These are phyloP conservation scores for Eufriesea mexicana DNA, from an alignment of 1,140 invertebrate species.

Conservation along the genomic window DNA sequence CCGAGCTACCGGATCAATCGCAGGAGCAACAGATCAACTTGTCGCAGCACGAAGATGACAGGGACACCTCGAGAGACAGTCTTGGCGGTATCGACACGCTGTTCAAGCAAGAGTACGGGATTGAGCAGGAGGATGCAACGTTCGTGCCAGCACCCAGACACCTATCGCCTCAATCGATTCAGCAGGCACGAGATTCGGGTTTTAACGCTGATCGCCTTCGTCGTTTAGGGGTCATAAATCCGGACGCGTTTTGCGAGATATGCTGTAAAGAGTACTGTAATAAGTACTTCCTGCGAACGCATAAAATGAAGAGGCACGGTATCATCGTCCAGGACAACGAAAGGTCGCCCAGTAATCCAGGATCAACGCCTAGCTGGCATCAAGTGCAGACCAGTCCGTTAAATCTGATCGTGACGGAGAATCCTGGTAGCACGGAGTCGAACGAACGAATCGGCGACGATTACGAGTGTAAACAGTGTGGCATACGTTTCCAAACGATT, in stretches of 20 bases:
- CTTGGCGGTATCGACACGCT: conserved; percentile 76
- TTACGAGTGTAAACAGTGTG: conserved; percentile 83
- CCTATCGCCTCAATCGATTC: conserved; percentile 84
- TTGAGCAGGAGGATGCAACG: conserved; percentile 84
- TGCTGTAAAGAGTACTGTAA: conserved; percentile 98
- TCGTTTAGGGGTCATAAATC: conserved; percentile 91
- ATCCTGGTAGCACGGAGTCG: conserved; percentile 70
- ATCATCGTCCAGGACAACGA: conserved; percentile 85
- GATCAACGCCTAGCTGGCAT: conserved; percentile 79
- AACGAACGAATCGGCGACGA: conserved; percentile 75
- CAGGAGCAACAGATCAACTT: conserved; percentile 50
- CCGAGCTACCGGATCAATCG: conserved; percentile 62
- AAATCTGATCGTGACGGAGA: conserved; percentile 85
- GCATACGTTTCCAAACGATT: conserved; percentile 83
- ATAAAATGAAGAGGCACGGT: conserved; percentile 93
- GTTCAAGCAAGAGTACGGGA: conserved; percentile 78
- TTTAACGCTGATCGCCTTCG: conserved; percentile 87
- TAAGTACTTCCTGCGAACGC: conserved; percentile 95
- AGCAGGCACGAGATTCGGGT: conserved; percentile 85
- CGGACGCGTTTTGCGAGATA: conserved; percentile 95
- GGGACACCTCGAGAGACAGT: conserved; percentile 62
- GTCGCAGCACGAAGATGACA: conserved; percentile 56
- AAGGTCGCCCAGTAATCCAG: conserved; percentile 77
- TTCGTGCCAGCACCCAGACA: conserved; percentile 84
- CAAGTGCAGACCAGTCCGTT: conserved; percentile 85